Evolutionary conservation across 2,113 vertebrate species (phyloP), one percentile per base, ranked within the genome.

Genomic region (Peromyscus leucopus): DNA sequence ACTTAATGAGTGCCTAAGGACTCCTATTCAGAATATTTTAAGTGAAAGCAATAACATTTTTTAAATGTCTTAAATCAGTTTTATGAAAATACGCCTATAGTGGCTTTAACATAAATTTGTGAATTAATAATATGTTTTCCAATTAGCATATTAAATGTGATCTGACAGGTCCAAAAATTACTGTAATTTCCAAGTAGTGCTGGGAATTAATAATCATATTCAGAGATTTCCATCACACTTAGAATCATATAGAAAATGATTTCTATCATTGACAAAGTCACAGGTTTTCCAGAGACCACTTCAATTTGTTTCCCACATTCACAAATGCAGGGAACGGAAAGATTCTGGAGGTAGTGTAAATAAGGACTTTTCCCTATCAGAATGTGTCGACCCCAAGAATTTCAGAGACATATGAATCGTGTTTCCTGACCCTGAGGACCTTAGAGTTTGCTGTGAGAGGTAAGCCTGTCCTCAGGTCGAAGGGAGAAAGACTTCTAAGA

Each of bases 101-200:
- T 0, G 48, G 51, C 65, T 97, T 95, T 16, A 63, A 86, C 76
- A 88, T 86, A 88, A 84, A 85, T 85, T 71, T 86, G 55, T 86
- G 33, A 95, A 91, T 71, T 55, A 74, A 16, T 90, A 61, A 82
- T 86, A 36, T 94, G 28, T 36, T 86, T 87, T 76, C 55, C 59
- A 48, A 48, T 79, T 31, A 96, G 46, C 31, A 92, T 21, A 69
- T 85, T 63, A 91, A 92, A 63, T 86, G 82, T 78, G 21, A 63
- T 1, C 31, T 93, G n/a, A 80, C 4, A 57, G n/a, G 22, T 88
- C 21, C 74, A 80, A 90, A 96, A 88, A 74, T 95, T 88, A 71
- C 42, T 71, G 3, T 65, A 86, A 90, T 93, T 90, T 69, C 3
- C 10, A 46, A 90, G 31, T 80, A 94, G 16, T 75, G 2, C 72